Percentiles rank a stretch among this genome's conserved stretches.
phyloP scores from a whole-genome alignment of 2,888 invertebrate species.

The Mimachlamys varia region DNA sequence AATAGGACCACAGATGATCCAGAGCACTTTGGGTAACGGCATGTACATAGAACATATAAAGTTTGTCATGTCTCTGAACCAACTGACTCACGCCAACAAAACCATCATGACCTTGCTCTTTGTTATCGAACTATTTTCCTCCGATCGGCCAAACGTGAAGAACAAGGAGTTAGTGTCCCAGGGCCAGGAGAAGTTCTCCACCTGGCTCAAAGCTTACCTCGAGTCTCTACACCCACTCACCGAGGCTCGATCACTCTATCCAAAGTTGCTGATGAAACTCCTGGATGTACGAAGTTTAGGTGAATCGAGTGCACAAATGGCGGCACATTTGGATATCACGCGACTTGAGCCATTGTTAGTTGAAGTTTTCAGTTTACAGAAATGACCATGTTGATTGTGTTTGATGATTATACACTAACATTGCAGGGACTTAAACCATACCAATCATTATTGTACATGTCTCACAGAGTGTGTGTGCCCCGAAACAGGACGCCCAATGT shows the following conservation, averaged over 20 bases:
- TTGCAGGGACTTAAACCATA: slow-evolving; percentile 34
- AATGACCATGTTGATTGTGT: slow-evolving; percentile 48
- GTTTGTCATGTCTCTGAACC: slow-evolving; percentile 80
- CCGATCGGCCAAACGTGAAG: slow-evolving; percentile 79
- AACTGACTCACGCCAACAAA: slow-evolving; percentile 80
- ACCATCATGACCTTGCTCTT: slow-evolving; percentile 80
- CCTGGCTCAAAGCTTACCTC: slow-evolving; percentile 92
- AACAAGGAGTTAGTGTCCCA: slow-evolving; percentile 74
- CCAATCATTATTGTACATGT: slow-evolving; percentile 12
- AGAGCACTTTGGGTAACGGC: slow-evolving; percentile 68
- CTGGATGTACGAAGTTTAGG: slow-evolving; percentile 80
- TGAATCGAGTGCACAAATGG: slow-evolving; percentile 72
- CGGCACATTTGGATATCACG: slow-evolving; percentile 69
- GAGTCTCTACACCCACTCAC: slow-evolving; percentile 88
- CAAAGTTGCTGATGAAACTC: slow-evolving; percentile 81
- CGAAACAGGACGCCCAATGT: background rate
- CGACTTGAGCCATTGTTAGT: slow-evolving; percentile 74
- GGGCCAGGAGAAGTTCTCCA: slow-evolving; percentile 86
- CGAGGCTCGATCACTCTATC: slow-evolving; percentile 87
- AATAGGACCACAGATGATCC: slow-evolving; percentile 66
- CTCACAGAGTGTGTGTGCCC: background rate
- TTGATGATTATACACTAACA: background rate
- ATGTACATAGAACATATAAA: slow-evolving; percentile 81
- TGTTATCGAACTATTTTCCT: slow-evolving; percentile 81
- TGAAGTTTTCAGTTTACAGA: slow-evolving; percentile 73